A percentile compares a stretch with the other conserved stretches of the same genome.
Conservation (phyloP, 2,797 vertebrate species). For the Lophotriccus pileatus region DNA sequence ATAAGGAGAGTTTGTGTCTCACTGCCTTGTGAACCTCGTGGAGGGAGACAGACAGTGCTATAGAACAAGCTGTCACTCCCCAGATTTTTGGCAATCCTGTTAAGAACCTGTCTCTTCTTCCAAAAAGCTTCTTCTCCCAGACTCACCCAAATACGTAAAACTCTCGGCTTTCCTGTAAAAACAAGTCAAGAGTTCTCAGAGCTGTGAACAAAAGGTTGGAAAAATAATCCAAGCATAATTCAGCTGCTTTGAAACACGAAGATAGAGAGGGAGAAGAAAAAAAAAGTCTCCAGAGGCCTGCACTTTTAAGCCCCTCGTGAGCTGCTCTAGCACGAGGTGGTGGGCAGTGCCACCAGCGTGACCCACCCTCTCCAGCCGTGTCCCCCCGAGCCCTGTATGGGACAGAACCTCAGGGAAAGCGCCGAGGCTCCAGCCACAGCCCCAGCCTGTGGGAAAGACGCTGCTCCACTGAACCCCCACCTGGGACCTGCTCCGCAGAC, state of each 20-base stretch:
- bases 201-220: slow-evolving; percentile 14
- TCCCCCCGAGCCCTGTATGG: neutral
- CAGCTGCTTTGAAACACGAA: neutral
- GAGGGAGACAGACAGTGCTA: neutral
- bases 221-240: neutral
- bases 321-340: neutral
- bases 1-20: neutral
- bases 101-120: neutral
- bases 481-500: neutral
- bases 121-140: neutral
- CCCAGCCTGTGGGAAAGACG: neutral
- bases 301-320: rapidly evolving
- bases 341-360: rapidly evolving
- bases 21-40: neutral
- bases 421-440: rapidly evolving
- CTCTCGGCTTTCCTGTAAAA: slow-evolving; percentile 18
- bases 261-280: neutral
- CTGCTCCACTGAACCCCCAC: neutral
- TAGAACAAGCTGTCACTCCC: neutral
- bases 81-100: neutral
- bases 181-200: neutral
- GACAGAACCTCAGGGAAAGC: neutral
- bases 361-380: neutral
- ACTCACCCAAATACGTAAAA: neutral
- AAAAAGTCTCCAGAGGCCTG: neutral